phyloP scores from a whole-genome alignment of 2,113 vertebrate genomes.

The Garra rufa region DNA sequence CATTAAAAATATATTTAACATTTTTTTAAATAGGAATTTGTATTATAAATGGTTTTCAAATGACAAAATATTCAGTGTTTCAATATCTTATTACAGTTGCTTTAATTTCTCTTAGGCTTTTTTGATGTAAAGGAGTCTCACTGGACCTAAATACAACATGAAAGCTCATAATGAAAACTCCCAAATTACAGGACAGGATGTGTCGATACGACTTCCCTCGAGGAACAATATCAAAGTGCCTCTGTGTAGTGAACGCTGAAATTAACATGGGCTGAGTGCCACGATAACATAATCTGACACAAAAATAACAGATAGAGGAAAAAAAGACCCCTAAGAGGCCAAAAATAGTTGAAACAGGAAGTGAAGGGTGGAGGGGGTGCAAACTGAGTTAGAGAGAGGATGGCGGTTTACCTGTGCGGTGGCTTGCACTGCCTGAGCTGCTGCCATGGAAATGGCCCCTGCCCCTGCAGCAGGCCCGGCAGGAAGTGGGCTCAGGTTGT shows the following conservation, averaged over 20 bases:
- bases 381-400: not conserved
- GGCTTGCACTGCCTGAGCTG: conserved; percentile 97
- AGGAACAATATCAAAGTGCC: not conserved
- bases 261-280: not conserved
- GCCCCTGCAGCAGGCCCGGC: conserved; percentile 86
- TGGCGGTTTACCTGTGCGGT: conserved; percentile 87
- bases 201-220: not conserved
- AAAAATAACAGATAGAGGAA: not conserved
- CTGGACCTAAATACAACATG: not conserved
- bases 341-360: conserved; percentile 22
- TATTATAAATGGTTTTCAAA: not conserved
- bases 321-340: not conserved
- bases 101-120: not conserved
- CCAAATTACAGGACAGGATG: not conserved
- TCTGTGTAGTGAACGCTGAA: not conserved
- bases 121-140: not conserved
- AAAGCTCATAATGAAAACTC: not conserved
- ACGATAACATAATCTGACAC: not conserved
- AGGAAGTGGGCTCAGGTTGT: conserved; percentile 91
- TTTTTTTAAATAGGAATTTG: too few relatives aligned
- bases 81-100: not conserved
- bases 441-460: conserved; percentile 98
- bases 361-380: not conserved
- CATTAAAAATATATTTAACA: too few relatives aligned
- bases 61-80: not conserved